Conservation (phyloP, 2,113 vertebrate species). For the Anoura caudifer region DNA sequence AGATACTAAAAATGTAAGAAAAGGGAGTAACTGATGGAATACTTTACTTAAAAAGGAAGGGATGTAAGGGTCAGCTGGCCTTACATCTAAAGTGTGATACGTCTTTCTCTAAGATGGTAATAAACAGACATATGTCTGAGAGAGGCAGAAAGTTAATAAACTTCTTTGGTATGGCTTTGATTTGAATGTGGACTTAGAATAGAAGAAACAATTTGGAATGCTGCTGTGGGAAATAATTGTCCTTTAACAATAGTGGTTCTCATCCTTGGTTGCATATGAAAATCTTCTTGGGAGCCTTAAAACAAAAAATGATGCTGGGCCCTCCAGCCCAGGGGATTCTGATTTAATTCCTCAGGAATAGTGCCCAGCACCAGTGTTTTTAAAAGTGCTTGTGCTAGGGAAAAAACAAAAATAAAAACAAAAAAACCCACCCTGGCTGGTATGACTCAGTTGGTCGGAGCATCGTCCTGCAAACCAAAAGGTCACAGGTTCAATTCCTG, state of each 20-base stretch:
- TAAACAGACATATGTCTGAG: background rate
- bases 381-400: background rate
- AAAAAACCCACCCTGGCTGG: too few relatives aligned
- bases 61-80: background rate
- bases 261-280: background rate
- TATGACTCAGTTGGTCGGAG: too few relatives aligned
- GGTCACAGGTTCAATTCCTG: too few relatives aligned
- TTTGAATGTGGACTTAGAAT: background rate
- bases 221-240: background rate
- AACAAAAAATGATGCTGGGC: background rate
- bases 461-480: too few relatives aligned
- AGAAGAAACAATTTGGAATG: background rate
- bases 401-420: too few relatives aligned
- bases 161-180: background rate
- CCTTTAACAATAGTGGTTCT: background rate
- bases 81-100: background rate
- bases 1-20: background rate
- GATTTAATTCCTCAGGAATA: background rate
- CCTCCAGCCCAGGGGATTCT: background rate
- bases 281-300: background rate
- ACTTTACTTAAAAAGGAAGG: background rate
- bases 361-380: background rate
- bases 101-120: background rate
- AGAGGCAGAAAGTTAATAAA: background rate
- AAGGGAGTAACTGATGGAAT: background rate